Base-by-base conservation (phyloP, 2,797 vertebrate species). In the Sebastiscus tertius region DNA sequence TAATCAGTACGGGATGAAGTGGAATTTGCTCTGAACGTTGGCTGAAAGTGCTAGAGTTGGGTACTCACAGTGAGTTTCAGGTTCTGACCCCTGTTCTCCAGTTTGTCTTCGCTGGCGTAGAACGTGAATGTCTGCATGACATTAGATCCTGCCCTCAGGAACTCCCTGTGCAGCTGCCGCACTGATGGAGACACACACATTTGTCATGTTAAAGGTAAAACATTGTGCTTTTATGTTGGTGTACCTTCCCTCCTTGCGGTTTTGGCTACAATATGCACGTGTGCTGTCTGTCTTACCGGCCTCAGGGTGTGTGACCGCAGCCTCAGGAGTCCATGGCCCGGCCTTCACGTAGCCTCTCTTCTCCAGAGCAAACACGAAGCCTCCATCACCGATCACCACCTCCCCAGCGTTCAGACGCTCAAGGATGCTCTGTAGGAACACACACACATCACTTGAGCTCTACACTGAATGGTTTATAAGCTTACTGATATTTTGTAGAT, bases 41-140 rank as follows among this genome's bases (percentile, higher is more conserved):
- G 20, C 18, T 20, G 6, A 42, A 46, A 46, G 16, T 42, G 54
- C 11, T 55, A 2, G 9, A 26, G 22, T 16, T 49, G 11, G 3
- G 9, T 33, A 83, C 93, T 92, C 79, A 95, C 94, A 20, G 92
- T 84, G 65, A 90, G 10, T 77, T 18, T 94, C 62, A 97, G 94
- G 1, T 92, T 94, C 90, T 98, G 97, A 34, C 97, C 66, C 96
- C 98, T 95, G 95, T 99, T 99, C 93, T 97, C 96, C 88, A 99
- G 95, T 87, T 99, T 99, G 87, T 99, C 98, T 8, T 99, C 97
- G 71, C 97, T 99, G 24, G 98, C 98, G 26, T 99, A 99, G 93
- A 99, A 99, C 3, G 97, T 99, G 90, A 99, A 99, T 0, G 98
- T 97, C 92, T 99, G 98, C 95, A 99, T 97, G 92, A 99, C 96